These are phyloP conservation scores for Lordiphosa clarofinis DNA, from an alignment of 1,140 invertebrate species.

Conservation along the genomic window DNA sequence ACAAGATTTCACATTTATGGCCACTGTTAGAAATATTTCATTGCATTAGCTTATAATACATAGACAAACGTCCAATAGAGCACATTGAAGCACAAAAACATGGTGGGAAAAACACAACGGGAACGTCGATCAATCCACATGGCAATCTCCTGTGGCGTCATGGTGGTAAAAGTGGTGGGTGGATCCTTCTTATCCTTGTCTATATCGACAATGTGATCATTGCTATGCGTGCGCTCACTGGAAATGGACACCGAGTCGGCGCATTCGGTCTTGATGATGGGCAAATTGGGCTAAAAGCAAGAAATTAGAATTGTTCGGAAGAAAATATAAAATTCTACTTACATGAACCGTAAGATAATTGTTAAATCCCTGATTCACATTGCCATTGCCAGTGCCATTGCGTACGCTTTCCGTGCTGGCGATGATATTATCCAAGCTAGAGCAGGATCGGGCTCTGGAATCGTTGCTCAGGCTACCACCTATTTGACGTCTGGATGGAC, in stretches of 20 bases:
- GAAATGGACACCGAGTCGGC: constrained; percentile 62
- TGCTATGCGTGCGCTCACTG: constrained; percentile 45
- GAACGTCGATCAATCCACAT: constrained; percentile 90
- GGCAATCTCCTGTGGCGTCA: constrained; percentile 92
- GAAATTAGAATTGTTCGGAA: no score
- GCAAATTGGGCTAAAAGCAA: constrained; percentile 47
- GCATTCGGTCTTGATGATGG: constrained; percentile 72
- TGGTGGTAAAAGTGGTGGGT: constrained; percentile 83
- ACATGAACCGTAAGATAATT: constrained; percentile 85
- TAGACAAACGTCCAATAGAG: constrained; percentile 91
- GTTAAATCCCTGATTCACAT: constrained; percentile 72
- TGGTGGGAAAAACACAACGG: constrained; percentile 87
- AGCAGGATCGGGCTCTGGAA: constrained; percentile 84
- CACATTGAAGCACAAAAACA: constrained; percentile 90
- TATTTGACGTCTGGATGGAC: constrained; percentile 85
- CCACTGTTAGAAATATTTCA: constrained; percentile 17
- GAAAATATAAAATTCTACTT: constrained; percentile 12
- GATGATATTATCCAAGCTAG: constrained; percentile 82
- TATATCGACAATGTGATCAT: constrained; percentile 68
- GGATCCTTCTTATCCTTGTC: constrained; percentile 66
- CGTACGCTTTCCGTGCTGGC: constrained; percentile 75
- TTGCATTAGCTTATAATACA: constrained; percentile 47
- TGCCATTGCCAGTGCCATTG: constrained; percentile 69
- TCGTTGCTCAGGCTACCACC: constrained; percentile 80
- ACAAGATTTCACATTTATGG: constrained; percentile 56